phyloP scores from a whole-genome alignment of 2,797 vertebrate genomes.

The Acropternis orthonyx region DNA sequence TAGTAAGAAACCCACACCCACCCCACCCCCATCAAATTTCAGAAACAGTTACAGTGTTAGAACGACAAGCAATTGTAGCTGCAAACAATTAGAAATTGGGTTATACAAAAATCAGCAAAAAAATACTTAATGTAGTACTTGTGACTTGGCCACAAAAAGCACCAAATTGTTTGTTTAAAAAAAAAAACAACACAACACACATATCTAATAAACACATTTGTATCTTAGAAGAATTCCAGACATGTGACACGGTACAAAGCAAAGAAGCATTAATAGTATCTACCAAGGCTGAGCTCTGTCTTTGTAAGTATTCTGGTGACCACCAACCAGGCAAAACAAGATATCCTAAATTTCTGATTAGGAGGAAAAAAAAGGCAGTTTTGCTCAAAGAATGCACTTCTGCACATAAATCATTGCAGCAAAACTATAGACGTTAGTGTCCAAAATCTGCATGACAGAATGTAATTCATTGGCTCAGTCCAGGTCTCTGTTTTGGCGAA shows the following conservation, averaged over 20 bases:
- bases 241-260: neutral
- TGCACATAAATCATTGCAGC: neutral
- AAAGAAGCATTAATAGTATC: neutral
- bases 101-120: neutral
- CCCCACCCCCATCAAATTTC: neutral
- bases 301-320: neutral
- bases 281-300: neutral
- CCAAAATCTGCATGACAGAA: neutral
- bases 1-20: neutral
- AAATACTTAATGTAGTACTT: neutral
- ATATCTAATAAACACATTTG: neutral
- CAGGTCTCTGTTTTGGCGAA: neutral
- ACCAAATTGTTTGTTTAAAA: neutral
- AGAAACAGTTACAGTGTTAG: neutral
- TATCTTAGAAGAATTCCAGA: neutral
- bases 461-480: neutral
- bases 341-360: neutral
- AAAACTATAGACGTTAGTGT: neutral
- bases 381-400: neutral
- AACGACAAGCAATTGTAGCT: neutral
- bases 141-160: neutral
- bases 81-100: neutral
- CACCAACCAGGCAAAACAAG: neutral
- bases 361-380: neutral
- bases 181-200: neutral